Base-by-base conservation (phyloP, 2,113 vertebrate species). In the Tachysurus vachellii region DNA sequence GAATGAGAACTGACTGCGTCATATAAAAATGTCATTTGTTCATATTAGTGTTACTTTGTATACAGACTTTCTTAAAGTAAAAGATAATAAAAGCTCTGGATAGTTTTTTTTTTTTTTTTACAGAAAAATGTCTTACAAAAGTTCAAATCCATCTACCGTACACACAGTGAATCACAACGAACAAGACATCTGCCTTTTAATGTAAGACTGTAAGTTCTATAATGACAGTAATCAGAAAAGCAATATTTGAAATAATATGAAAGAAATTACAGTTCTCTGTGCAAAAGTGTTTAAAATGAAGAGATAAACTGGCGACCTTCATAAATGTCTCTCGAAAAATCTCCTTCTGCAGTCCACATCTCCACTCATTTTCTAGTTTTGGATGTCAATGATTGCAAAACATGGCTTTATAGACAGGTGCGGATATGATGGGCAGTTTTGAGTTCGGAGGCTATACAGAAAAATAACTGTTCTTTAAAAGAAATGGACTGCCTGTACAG, bases 401-500 rank as follows among this genome's bases (percentile, higher is more conserved):
- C 47, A 2, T 54, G 47, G 50, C 73, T 6, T 75, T 16, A 86
- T 14, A 64, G 28, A 28, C 17, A 54, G 8, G 31, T 28, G 7
- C 26, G 47, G 62, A 79, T 31, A 53, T 44, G 56, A 71, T 70
- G n/a, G 80, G 44, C 83, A 57, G 56, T 6, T 28, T 64, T 23
- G 19, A 82, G 68, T 17, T 59, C 7, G 57, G 56, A 85, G 13
- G 53, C 42, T 17, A 56, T 31, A 31, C 9, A 61, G 44, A 14
- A 26, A 54, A 66, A 66, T 70, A 23, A 44, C 44, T 85, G 53
- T 56, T 3, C 36, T 85, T 50, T 47, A 82, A 21, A 50, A 57
- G 61, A 75, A 70, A 44, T 21, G 17, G 1, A 44, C 47, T 85
- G 83, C 75, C 86, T 86, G 87, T 31, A 86, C 68, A 73, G 86